These are phyloP conservation scores for Premnoplex brunnescens DNA, from an alignment of 2,797 vertebrate genomes.

Conservation along the genomic window DNA sequence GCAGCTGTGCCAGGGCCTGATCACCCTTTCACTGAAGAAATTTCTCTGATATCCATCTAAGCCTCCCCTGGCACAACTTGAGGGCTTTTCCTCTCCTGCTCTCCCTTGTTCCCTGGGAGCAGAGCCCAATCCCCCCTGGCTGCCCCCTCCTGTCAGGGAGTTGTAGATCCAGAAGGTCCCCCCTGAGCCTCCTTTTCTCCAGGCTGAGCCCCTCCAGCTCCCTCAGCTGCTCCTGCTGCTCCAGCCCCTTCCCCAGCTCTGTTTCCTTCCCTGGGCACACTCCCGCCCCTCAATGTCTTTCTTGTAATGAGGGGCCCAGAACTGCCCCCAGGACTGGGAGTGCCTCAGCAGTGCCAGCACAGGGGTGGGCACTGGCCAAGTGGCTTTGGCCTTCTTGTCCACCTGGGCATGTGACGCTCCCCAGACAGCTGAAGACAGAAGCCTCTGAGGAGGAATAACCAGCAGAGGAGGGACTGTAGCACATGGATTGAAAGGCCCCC, in stretches of 20 bases:
- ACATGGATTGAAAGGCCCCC: neutral
- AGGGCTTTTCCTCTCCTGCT: rapidly evolving
- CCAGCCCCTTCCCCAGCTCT: neutral
- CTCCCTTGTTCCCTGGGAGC: neutral
- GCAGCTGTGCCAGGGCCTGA: neutral
- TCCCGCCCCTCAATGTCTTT: rapidly evolving
- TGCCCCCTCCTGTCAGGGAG: neutral
- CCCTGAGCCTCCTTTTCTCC: neutral
- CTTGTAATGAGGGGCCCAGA: neutral
- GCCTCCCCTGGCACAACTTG: rapidly evolving
- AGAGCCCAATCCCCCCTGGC: rapidly evolving
- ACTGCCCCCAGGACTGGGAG: rapidly evolving
- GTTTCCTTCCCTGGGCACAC: rapidly evolving
- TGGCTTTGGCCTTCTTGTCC: neutral
- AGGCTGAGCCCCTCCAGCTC: neutral
- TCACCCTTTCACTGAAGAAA: neutral
- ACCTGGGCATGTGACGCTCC: neutral
- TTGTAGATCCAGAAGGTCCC: neutral
- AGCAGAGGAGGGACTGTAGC: neutral
- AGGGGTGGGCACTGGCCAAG: neutral
- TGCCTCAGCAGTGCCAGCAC: neutral
- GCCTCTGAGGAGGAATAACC: neutral
- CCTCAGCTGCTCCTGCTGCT: rapidly evolving
- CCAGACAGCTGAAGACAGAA: neutral
- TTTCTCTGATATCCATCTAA: neutral